Evolutionary conservation across 2,113 vertebrate genomes (phyloP), one percentile per base, ranked within the genome.

Genomic region (Pardalotus punctatus): DNA sequence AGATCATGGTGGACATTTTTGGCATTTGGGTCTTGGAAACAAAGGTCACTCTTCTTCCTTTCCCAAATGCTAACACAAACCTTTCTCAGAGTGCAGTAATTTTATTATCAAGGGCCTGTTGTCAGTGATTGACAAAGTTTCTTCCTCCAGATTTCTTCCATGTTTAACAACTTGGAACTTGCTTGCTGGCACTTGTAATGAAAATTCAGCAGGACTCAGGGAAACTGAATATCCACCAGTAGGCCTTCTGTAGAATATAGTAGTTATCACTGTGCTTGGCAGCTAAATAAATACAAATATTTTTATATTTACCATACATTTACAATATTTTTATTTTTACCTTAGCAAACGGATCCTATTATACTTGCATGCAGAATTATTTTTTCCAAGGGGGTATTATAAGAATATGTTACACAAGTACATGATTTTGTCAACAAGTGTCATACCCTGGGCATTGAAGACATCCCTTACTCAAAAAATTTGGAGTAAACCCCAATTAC

Each of bases 91-190:
- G 70, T 48, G 35, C 33, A 91, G 47, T 38, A 81, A 42, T 90
- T 97, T 90, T 94, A 45, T 95, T 97, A 94, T 88, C 85, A 94
- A 96, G 48, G 51, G 25, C 38, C 48, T 74, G 21, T 86, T 96
- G 74, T 88, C 31, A 35, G 78, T 96, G 92, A 95, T 12, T 96
- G 94, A 95, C 88, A 95, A 88, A 72, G 79, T 96, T 96, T 86
- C 81, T 14, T 43, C 85, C 62, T 96, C 65, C 62, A 86, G 72
- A 92, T 96, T 97, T 95, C 86, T 91, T 87, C 70, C 29, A 35
- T 47, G 20, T 64, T 96, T 96, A 97, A 96, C 87, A 89, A 67
- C 62, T 58, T 73, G 40, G 42, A 82, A 78, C 43, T 94, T 96
- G 45, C 35, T 95, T 54, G 35, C 43, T 93, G 29, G 17, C 35